Evolutionary conservation across 2,888 invertebrate genomes (phyloP).

Genomic region (Yponomeuta evonymella): DNA sequence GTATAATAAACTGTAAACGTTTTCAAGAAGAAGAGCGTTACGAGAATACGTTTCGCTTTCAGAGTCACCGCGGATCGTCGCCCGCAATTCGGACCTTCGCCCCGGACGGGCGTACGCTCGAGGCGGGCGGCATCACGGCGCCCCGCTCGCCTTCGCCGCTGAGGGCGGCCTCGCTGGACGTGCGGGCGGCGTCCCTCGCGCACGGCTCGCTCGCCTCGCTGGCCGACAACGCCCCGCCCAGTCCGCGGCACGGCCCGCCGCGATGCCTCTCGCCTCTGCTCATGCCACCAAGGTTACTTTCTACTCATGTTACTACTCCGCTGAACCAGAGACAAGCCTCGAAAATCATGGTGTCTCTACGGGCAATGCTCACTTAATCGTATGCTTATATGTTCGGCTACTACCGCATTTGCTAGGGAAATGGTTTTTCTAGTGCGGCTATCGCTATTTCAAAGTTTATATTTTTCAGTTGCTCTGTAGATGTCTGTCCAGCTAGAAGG

Average conservation of each 20-base stretch:
- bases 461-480: too few species aligned
- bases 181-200: conserved; percentile 82
- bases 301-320: neutral
- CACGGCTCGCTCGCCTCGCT: conserved; percentile 83
- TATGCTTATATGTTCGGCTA: too few species aligned
- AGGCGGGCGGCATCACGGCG: conserved; percentile 74
- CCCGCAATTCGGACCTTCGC: conserved; percentile 90
- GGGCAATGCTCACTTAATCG: too few species aligned
- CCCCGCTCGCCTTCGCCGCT: conserved; percentile 86
- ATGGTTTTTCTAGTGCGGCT: too few species aligned
- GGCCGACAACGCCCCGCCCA: conserved; percentile 66
- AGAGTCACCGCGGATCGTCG: conserved; percentile 87
- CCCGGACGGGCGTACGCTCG: conserved; percentile 83
- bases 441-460: too few species aligned
- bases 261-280: conserved; percentile 86
- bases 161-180: conserved; percentile 85
- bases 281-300: conserved; percentile 79
- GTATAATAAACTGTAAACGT: too few species aligned
- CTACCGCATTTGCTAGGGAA: too few species aligned
- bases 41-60: conserved; percentile 20
- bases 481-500: too few species aligned
- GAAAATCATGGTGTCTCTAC: too few species aligned
- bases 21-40: too few species aligned
- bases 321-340: neutral
- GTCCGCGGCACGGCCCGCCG: conserved; percentile 63